phyloP scores from a whole-genome alignment of 2,113 vertebrate genomes.

The Caretta caretta region DNA sequence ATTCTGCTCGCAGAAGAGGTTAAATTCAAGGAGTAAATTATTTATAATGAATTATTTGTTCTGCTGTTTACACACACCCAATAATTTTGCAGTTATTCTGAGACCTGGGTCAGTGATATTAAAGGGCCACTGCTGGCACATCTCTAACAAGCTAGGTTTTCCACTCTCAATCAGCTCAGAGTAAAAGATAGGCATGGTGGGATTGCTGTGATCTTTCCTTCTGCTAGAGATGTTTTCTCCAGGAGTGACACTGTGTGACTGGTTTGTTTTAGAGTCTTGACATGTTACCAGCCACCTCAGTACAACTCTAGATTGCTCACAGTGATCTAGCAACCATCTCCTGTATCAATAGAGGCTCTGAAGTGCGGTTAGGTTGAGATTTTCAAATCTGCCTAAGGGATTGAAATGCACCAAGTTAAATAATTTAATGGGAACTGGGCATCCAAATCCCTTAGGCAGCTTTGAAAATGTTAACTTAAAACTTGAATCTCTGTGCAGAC shows the following conservation, averaged over 20 bases:
- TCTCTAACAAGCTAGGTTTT: neutral
- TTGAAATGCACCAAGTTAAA: neutral
- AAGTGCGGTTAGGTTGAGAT: neutral
- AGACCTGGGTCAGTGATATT: neutral
- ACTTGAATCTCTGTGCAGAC: no score
- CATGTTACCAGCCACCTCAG: neutral
- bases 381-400: neutral
- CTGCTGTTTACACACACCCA: neutral
- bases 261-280: no score
- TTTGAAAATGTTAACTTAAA: no score
- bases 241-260: no score
- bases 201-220: no score
- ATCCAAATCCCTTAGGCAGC: neutral
- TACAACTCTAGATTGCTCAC: neutral
- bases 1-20: neutral
- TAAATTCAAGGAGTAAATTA: fast-evolving
- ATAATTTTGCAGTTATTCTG: neutral
- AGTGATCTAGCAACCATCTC: fast-evolving
- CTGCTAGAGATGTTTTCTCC: no score
- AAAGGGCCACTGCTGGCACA: neutral
- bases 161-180: neutral
- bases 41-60: neutral
- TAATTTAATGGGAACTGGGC: no score
- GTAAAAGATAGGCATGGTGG: neutral
- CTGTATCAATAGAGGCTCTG: neutral